Percentiles rank a stretch among this genome's conserved stretches.
These are phyloP conservation scores for Eupithecia abbreviata DNA, from an alignment of 2,888 invertebrate species.

Conservation along the genomic window DNA sequence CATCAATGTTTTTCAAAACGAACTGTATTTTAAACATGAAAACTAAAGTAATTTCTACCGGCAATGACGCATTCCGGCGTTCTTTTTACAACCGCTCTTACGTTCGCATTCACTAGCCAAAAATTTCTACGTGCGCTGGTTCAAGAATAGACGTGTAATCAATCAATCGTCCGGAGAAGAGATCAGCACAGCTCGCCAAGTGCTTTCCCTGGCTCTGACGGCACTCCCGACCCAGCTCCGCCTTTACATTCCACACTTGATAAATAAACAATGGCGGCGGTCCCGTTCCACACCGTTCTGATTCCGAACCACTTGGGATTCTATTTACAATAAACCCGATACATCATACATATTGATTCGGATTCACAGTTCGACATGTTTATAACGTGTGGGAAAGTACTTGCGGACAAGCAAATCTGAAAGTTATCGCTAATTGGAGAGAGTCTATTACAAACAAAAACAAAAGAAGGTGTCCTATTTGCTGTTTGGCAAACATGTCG, in stretches of 20 bases:
- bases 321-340: constrained; percentile 33
- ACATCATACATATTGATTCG: constrained; percentile 30
- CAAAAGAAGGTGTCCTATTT: constrained; percentile 57
- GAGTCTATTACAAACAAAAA: constrained; percentile 38
- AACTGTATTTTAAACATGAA: background rate
- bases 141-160: constrained; percentile 62
- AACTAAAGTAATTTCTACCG: background rate
- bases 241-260: constrained; percentile 50
- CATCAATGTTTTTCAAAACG: constrained; percentile 15
- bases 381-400: constrained; percentile 33
- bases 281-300: constrained; percentile 41
- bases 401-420: constrained; percentile 22
- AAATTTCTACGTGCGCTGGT: constrained; percentile 50
- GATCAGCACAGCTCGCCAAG: constrained; percentile 58
- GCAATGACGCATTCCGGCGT: constrained; percentile 12
- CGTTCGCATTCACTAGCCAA: constrained; percentile 48
- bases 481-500: constrained; percentile 70
- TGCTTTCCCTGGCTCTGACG: constrained; percentile 55
- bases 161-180: constrained; percentile 65
- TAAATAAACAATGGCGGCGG: constrained; percentile 44
- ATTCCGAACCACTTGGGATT: constrained; percentile 40
- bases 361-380: constrained; percentile 24
- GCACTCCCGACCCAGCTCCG: constrained; percentile 45
- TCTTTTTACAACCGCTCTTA: constrained; percentile 34
- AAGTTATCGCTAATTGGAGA: constrained; percentile 39